Evolutionary conservation across 1,140 invertebrate genomes (phyloP).

Genomic region (Drosophila lini): DNA sequence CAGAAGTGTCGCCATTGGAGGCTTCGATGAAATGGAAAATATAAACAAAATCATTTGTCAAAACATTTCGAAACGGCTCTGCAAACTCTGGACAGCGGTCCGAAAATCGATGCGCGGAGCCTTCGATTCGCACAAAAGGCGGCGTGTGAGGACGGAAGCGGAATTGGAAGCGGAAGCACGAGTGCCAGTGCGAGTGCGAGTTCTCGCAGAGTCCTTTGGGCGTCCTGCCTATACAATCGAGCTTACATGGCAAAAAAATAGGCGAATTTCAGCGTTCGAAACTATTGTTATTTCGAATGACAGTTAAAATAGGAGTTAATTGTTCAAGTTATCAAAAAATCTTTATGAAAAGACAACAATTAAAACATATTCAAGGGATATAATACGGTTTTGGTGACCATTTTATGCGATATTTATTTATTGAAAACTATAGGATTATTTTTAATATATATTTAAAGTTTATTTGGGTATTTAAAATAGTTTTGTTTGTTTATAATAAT

Average conservation of each 20-base stretch:
- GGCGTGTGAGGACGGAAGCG: conserved; percentile 63
- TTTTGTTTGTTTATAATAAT: background rate
- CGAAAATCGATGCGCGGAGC: conserved; percentile 50
- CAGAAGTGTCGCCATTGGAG: conserved; percentile 60
- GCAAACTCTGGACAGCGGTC: conserved; percentile 50
- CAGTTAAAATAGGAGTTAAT: background rate
- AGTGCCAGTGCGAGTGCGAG: conserved; percentile 38
- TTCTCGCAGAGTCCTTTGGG: background rate
- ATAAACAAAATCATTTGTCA: conserved; percentile 83
- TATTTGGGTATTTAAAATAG: too few species aligned
- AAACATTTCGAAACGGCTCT: conserved; percentile 76
- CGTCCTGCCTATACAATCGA: conserved; percentile 1
- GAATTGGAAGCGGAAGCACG: conserved; percentile 56
- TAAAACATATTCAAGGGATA: background rate
- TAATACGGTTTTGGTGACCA: background rate
- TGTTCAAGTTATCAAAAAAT: background rate
- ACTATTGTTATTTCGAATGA: background rate
- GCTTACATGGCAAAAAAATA: background rate
- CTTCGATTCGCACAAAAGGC: conserved; percentile 50
- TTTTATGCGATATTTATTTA: background rate
- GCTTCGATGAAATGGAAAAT: conserved; percentile 80
- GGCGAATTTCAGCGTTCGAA: background rate
- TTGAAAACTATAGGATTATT: too few species aligned
- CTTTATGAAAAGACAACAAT: background rate
- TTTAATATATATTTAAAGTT: background rate